Base-by-base conservation (phyloP, 2,888 invertebrate species). In the Ochropleura plecta region DNA sequence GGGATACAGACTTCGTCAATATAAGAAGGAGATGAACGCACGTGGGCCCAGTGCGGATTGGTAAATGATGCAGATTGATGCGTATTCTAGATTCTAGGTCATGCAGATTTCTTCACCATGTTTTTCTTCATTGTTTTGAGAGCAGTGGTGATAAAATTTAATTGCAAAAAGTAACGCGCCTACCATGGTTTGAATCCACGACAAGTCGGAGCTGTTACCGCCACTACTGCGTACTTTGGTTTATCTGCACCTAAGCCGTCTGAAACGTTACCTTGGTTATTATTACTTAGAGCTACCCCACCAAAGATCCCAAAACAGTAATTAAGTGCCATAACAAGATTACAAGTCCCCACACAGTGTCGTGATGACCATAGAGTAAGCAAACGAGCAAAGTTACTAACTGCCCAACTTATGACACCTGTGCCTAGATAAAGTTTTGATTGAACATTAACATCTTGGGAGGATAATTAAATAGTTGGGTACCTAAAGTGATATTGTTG, bases 341-440 rank as follows among this genome's bases (percentile, higher is more conserved):
- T 88, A 88, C 83, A 84, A 86, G 72, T 81, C 78, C 74, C 76
- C 70, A 81, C 77, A 73, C 71, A 76, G 70, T 57, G 69, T 81
- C 79, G 78, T 87, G 90, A 89, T 89, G 91, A 90, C 89, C 90
- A 88, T 88, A 86, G 84, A 88, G 86, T 86, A 85, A 78, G 48
- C 85, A 91, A 92, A 92, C 86, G 90, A 91, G 89, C 77, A 64
- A 90, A 92, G 87, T 92, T 91, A 57, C 70, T 82, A 91, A 92
- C 88, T 90, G 89, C 78, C 77, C 71, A 91, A 92, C 86, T 91
- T 90, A 81, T 88, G 86, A 86, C 91, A 92, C 91, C 91, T 92
- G 89, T 78, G 81, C 78, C 78, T 86, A 81, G 85, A 77, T 67
- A 53, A 86, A 90, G 87, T 91, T 91, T 89, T 88, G 87, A 91